These are phyloP conservation scores for Cydia splendana DNA, from an alignment of 1,140 invertebrate genomes.

Conservation along the genomic window DNA sequence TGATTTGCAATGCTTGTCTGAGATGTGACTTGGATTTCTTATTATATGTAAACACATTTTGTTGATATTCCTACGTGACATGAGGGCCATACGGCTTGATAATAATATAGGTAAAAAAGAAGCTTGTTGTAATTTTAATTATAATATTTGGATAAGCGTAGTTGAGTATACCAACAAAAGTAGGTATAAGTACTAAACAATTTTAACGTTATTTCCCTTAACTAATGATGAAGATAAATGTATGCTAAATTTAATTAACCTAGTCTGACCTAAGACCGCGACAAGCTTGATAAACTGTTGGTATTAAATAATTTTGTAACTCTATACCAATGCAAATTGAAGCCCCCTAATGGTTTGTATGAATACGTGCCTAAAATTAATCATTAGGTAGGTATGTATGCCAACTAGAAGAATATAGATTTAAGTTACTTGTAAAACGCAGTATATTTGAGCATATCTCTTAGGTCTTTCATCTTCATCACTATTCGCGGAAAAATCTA, in stretches of 20 bases:
- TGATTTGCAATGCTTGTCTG: background rate
- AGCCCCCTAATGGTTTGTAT: background rate
- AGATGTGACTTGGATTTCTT: background rate
- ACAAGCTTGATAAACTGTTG: background rate
- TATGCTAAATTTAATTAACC: conserved; percentile 1
- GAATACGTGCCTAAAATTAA: background rate
- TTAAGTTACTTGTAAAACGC: background rate
- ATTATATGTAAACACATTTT: no score
- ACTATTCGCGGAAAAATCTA: background rate
- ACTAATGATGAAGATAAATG: background rate
- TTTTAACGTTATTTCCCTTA: background rate
- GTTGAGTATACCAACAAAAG: no score
- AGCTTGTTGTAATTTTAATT: background rate
- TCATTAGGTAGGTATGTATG: background rate
- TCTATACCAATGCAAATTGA: background rate
- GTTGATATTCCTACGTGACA: no score
- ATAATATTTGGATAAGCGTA: background rate
- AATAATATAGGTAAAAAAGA: background rate
- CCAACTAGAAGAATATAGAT: background rate
- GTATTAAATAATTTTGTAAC: conserved; percentile 2
- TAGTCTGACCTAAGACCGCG: background rate
- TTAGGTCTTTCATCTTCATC: background rate
- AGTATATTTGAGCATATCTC: no score
- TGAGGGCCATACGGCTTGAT: no score
- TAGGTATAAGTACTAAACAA: no score